Evolutionary conservation across 2,797 vertebrate genomes (phyloP).

Genomic region (Nyctalus aviator): DNA sequence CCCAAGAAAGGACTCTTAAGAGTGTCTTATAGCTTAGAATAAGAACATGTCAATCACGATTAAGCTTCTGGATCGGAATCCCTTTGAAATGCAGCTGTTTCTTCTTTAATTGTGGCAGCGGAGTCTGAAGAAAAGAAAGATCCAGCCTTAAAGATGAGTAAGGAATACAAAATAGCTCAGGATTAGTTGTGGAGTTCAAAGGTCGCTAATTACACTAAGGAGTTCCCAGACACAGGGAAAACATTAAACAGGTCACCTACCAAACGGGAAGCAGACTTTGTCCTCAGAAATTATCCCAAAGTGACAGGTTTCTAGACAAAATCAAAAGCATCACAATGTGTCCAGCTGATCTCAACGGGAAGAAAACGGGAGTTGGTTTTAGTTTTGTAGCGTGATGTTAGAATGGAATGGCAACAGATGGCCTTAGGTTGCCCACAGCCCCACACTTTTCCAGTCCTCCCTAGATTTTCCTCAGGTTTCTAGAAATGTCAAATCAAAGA

Average conservation of each 20-base stretch:
- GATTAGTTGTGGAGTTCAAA: constrained; percentile 93
- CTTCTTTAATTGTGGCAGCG: constrained; percentile 93
- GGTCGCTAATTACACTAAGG: constrained; percentile 93
- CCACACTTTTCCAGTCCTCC: constrained; percentile 54
- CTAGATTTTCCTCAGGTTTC: constrained; percentile 73
- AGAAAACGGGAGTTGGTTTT: constrained; percentile 82
- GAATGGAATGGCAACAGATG: constrained; percentile 72
- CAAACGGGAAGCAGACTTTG: constrained; percentile 91
- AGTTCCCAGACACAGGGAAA: constrained; percentile 93
- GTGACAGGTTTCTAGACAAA: constrained; percentile 89
- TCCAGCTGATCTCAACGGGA: constrained; percentile 85
- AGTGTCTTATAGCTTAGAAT: constrained; percentile 93
- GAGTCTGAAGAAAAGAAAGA: constrained; percentile 92
- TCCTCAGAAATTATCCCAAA: constrained; percentile 88
- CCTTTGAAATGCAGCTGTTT: constrained; percentile 95
- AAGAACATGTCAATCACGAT: constrained; percentile 93
- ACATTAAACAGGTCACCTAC: constrained; percentile 94
- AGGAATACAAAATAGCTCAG: constrained; percentile 93
- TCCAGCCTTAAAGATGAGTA: constrained; percentile 93
- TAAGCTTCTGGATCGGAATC: constrained; percentile 93
- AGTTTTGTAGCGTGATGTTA: constrained; percentile 57
- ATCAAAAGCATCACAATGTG: constrained; percentile 84
- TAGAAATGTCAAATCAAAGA: constrained; percentile 69
- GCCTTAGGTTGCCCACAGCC: constrained; percentile 59
- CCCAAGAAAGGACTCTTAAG: constrained; percentile 93